phyloP scores from a whole-genome alignment of 2,113 vertebrate genomes.

The Archocentrus centrarchus region DNA sequence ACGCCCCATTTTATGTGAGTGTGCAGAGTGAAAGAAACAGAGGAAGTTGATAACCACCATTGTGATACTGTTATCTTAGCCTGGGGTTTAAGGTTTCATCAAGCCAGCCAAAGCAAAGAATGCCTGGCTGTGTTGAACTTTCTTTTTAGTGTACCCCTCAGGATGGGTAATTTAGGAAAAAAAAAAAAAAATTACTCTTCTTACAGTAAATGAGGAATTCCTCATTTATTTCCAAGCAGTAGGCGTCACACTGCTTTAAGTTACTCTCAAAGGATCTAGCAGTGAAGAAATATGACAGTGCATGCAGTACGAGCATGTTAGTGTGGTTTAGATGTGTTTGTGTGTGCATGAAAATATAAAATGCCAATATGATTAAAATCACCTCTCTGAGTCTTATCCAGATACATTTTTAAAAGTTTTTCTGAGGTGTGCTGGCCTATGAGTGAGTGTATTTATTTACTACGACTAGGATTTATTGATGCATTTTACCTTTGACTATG shows the following conservation, averaged over 20 bases:
- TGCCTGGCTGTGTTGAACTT: background rate
- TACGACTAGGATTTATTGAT: background rate
- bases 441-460: background rate
- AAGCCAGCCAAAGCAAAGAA: background rate
- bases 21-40: background rate
- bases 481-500: slow-evolving; percentile 82
- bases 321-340: background rate
- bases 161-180: background rate
- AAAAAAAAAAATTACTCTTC: background rate
- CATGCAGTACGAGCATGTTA: background rate
- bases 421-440: background rate
- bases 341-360: background rate
- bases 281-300: background rate
- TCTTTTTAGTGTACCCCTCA: background rate
- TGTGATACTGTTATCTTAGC: background rate
- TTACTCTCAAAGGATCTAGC: background rate
- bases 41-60: background rate
- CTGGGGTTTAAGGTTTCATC: background rate
- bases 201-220: background rate
- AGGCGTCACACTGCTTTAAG: background rate
- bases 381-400: background rate
- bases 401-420: background rate
- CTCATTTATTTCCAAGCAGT: background rate
- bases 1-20: background rate
- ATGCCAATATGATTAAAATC: background rate